These are phyloP conservation scores for Callopanchax toddi DNA, from an alignment of 2,113 vertebrate species.

Conservation along the genomic window DNA sequence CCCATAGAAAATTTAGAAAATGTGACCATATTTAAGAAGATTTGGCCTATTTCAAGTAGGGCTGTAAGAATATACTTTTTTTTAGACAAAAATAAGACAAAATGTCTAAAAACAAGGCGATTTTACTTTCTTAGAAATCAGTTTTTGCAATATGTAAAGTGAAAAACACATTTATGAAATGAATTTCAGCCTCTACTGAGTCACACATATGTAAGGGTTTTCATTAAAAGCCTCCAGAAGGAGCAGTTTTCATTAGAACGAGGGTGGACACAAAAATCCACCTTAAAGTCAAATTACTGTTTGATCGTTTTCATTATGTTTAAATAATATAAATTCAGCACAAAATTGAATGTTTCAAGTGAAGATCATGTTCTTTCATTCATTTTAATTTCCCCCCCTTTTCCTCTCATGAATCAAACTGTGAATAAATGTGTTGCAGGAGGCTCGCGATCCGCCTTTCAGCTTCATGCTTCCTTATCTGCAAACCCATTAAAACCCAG, in stretches of 20 bases:
- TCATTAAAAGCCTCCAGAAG: slow-evolving; percentile 41
- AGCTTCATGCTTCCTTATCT: slow-evolving; percentile 74
- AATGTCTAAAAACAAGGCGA: no score
- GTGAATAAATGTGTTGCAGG: slow-evolving; percentile 60
- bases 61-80: no score
- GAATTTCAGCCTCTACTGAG: slow-evolving; percentile 31
- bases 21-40: no score
- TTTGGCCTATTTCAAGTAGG: no score
- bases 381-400: slow-evolving; percentile 57
- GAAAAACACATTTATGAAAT: slow-evolving; percentile 41
- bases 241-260: slow-evolving; percentile 51
- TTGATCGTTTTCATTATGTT: slow-evolving; percentile 67
- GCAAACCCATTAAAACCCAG: slow-evolving; percentile 78
- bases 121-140: no score
- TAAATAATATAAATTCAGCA: slow-evolving; percentile 68
- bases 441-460: slow-evolving; percentile 62
- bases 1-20: no score
- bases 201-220: slow-evolving; percentile 22
- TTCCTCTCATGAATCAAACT: slow-evolving; percentile 66
- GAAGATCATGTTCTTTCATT: slow-evolving; percentile 68
- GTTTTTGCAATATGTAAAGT: no score
- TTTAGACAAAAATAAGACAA: no score
- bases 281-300: slow-evolving; percentile 71
- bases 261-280: slow-evolving; percentile 53
- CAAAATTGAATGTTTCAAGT: slow-evolving; percentile 70